A percentile compares a stretch with the other conserved stretches of the same genome.
phyloP scores from a whole-genome alignment of 1,140 invertebrate genomes.

The Pectinophora gossypiella region DNA sequence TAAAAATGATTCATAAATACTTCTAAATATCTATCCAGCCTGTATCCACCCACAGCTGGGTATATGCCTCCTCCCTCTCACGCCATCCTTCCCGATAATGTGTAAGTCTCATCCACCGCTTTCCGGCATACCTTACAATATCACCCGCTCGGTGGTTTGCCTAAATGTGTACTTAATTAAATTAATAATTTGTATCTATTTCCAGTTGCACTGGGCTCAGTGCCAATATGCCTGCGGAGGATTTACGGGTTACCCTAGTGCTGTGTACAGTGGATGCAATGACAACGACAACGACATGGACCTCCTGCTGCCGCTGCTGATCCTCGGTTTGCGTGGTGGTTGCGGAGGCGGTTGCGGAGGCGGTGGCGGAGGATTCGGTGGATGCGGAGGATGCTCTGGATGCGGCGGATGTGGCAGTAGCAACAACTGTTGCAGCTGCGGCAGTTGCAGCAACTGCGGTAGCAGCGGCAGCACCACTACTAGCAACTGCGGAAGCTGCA shows the following conservation, averaged over 20 bases:
- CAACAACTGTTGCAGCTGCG: conserved; percentile 10
- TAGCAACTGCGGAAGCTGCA: too few species aligned
- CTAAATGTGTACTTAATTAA: too few species aligned
- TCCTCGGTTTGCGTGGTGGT: background rate
- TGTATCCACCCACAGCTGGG: too few species aligned
- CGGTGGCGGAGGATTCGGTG: background rate
- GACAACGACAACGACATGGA: background rate
- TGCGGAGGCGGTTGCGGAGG: conserved; percentile 4
- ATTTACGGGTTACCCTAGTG: background rate
- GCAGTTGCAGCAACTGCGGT: conserved; percentile 7
- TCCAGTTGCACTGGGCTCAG: background rate
- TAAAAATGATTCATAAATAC: too few species aligned
- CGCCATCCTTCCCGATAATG: too few species aligned
- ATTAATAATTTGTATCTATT: background rate
- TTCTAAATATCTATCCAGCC: too few species aligned
- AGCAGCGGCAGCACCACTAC: background rate
- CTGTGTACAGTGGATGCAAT: background rate
- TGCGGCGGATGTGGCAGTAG: background rate
- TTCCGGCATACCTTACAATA: too few species aligned
- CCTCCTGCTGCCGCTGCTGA: background rate
- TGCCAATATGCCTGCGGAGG: conserved; percentile 8
- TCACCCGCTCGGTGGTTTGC: too few species aligned
- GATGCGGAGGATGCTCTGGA: background rate
- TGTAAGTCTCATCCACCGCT: too few species aligned
- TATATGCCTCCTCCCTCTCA: too few species aligned